Conservation (phyloP, 2,113 vertebrate species). For the Romanogobio albipinnatus region DNA sequence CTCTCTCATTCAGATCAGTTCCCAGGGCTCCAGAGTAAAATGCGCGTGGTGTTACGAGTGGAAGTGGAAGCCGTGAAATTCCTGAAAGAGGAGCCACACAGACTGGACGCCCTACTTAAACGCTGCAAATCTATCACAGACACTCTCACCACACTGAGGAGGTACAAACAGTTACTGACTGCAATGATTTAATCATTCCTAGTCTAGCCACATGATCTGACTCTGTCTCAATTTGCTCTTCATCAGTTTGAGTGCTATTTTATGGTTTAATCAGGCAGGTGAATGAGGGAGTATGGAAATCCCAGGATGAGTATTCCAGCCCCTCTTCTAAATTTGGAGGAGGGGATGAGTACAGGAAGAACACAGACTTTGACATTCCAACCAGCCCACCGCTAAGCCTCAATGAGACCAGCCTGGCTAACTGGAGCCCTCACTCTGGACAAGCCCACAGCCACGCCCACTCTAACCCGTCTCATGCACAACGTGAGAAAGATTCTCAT, state of each 20-base stretch:
- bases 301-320: slow-evolving; percentile 81
- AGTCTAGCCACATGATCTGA: neutral
- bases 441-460: slow-evolving; percentile 64
- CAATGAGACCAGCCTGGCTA: slow-evolving; percentile 80
- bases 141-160: slow-evolving; percentile 75
- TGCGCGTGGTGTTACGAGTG: slow-evolving; percentile 94
- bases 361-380: slow-evolving; percentile 85
- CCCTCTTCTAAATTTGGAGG: slow-evolving; percentile 85
- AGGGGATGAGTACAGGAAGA: slow-evolving; percentile 82
- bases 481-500: slow-evolving; percentile 63
- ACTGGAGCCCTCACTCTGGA: slow-evolving; percentile 75
- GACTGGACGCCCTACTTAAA: slow-evolving; percentile 92
- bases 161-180: slow-evolving; percentile 61
- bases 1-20: slow-evolving; percentile 84
- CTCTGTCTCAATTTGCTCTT: neutral
- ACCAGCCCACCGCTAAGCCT: slow-evolving; percentile 86
- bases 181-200: slow-evolving; percentile 14
- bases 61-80: slow-evolving; percentile 98
- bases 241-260: neutral
- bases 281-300: slow-evolving; percentile 87
- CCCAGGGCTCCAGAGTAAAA: slow-evolving; percentile 96
- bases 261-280: slow-evolving; percentile 80
- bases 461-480: slow-evolving; percentile 62
- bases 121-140: slow-evolving; percentile 93
- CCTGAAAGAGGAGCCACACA: slow-evolving; percentile 96